Percentiles rank a stretch among this genome's conserved stretches.
Conservation (phyloP, 1,140 invertebrate species). For the Drosophila pectinifera region DNA sequence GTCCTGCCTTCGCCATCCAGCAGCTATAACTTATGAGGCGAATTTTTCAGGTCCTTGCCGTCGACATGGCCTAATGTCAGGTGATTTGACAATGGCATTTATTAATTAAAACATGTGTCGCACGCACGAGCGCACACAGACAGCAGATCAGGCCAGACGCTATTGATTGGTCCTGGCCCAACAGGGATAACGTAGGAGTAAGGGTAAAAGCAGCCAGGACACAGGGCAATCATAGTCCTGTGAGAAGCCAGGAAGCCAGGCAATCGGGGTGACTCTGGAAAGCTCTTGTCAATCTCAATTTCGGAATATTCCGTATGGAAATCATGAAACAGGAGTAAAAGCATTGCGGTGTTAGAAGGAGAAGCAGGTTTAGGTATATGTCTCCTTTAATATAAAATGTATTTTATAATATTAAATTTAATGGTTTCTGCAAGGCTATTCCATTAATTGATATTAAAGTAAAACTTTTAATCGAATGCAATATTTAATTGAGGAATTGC, state of each 20-base stretch:
- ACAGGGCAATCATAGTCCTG: conserved; percentile 5
- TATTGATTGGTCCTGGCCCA: conserved; percentile 69
- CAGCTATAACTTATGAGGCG: conserved; percentile 64
- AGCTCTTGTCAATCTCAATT: conserved; percentile 12
- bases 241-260: conserved; percentile 9
- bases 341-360: background rate
- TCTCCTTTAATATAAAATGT: no score
- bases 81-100: conserved; percentile 81
- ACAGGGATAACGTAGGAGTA: conserved; percentile 15
- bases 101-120: conserved; percentile 81
- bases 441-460: no score
- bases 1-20: conserved; percentile 11
- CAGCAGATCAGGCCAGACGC: conserved; percentile 29
- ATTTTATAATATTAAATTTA: no score
- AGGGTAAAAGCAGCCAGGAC: conserved; percentile 9
- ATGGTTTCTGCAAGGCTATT: no score
- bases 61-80: conserved; percentile 60
- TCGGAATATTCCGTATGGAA: conserved; percentile 7
- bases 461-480: background rate
- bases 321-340: conserved; percentile 7
- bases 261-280: conserved; percentile 1
- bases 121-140: conserved; percentile 52
- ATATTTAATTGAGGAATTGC: background rate
- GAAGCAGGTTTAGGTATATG: background rate
- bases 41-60: conserved; percentile 66